Evolutionary conservation across 2,888 invertebrate genomes (phyloP), one percentile per base, ranked within the genome.

Genomic region (Caradrina clavipalpis): DNA sequence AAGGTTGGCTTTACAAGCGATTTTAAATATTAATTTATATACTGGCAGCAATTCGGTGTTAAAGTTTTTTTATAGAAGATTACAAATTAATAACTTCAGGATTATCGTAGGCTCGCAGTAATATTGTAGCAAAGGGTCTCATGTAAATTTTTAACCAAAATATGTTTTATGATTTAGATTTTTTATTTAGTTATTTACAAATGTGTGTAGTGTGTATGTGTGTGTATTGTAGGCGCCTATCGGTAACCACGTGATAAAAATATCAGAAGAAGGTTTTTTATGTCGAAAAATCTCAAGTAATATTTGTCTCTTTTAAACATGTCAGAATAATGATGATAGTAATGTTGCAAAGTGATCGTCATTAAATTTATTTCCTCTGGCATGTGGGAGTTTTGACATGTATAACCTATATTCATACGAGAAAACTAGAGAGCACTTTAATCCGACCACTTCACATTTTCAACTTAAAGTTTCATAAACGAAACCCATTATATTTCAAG

Each of bases 391-490:
- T 22, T 42, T 45, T 39, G 49, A 39, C 35, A 58, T 45, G 35
- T 53, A 50, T 76, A 26, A 39, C 51, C 56, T 22, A 31, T 6
- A 49, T 45, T 19, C 39, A 42, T 8, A 39, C 13, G 6, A 47
- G 22, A 15, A 51, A 57, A 57, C 56, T 53, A 71, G 51, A 62
- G 10, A 59, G 53, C 72, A 75, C 59, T 60, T 49, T 57, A 60
- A 64, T 64, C 22, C 42, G 1, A 60, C 51, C 31, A 67, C 26
- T 60, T 69, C 57, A 56, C 45, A 58, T 51, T 69, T 63, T 59
- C 69, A 45, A 64, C 64, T 62, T 59, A 69, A 76, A 80, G 51
- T 77, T 69, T 79, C 60, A 64, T 31, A 47, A 68, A 64, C 60
- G 11, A 49, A 68, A 55, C 39, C 56, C 56, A 68, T 64, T 67